These are phyloP conservation scores for Glareola pratincola DNA, from an alignment of 2,113 vertebrate species.

Conservation along the genomic window DNA sequence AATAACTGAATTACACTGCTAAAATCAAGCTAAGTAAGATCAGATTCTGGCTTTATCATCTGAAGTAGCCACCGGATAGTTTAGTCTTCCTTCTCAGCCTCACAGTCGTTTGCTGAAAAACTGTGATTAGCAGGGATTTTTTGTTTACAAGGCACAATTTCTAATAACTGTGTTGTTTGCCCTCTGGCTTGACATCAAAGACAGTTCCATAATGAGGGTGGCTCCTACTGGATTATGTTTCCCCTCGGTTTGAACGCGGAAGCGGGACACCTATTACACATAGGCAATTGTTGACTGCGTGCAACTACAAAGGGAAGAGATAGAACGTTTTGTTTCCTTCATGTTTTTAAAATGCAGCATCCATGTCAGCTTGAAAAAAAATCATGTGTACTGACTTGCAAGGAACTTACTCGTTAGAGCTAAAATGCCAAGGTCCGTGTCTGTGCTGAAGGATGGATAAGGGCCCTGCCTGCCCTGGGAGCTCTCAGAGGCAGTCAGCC, in stretches of 20 bases:
- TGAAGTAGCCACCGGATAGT: background rate
- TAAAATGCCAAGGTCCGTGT: background rate
- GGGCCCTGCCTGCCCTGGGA: accelerated
- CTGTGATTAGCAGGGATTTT: background rate
- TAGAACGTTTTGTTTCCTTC: accelerated
- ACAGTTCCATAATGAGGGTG: background rate
- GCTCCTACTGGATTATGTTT: constrained; percentile 6
- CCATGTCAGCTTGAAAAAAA: background rate
- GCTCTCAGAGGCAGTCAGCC: background rate
- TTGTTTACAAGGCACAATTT: constrained; percentile 18
- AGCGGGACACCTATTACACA: background rate
- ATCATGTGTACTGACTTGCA: background rate
- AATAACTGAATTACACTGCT: background rate
- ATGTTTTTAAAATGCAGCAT: background rate
- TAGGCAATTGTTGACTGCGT: background rate
- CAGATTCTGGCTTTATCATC: background rate
- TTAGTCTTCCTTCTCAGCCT: background rate
- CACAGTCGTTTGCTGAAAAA: background rate
- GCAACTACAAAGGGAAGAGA: background rate
- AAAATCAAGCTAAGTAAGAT: background rate
- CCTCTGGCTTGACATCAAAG: constrained; percentile 24
- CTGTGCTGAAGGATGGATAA: background rate
- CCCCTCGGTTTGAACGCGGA: background rate
- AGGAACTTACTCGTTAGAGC: background rate
- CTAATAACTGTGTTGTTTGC: background rate